These are phyloP conservation scores for Bothrops jararaca DNA, from an alignment of 2,113 vertebrate genomes.

Conservation along the genomic window DNA sequence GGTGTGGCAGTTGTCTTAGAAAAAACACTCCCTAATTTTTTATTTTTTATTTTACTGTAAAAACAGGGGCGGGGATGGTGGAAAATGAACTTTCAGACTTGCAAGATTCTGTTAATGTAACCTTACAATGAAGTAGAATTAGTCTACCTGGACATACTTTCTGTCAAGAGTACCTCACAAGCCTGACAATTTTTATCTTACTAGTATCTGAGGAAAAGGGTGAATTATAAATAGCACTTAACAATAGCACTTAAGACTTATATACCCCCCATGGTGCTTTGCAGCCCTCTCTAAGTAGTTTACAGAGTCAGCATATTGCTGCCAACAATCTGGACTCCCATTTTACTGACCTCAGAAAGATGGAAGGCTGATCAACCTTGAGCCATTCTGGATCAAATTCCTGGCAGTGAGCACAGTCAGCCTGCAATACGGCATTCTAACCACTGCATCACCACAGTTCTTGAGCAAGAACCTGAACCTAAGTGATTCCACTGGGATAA, in stretches of 20 bases:
- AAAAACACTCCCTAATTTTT: background rate
- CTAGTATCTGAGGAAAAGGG: background rate
- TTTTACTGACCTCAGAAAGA: background rate
- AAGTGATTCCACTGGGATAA: background rate
- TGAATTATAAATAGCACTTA: background rate
- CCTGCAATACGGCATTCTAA: background rate
- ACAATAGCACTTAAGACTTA: background rate
- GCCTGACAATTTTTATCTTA: background rate
- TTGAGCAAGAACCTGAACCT: background rate
- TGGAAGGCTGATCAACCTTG: background rate
- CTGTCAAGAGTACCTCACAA: background rate
- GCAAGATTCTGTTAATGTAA: background rate
- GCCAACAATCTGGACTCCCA: background rate
- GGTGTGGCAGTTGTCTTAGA: background rate
- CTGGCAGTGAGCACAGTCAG: background rate
- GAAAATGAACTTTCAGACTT: background rate
- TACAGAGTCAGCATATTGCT: background rate
- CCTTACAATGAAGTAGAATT: background rate
- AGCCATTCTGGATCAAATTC: background rate
- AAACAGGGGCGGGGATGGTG: background rate
- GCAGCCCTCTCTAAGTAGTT: background rate
- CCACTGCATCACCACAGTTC: background rate
- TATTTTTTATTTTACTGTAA: background rate
- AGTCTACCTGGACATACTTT: background rate
- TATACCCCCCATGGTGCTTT: background rate